Evolutionary conservation across 2,888 invertebrate species (phyloP), one percentile per base, ranked within the genome.

Genomic region (Sminthurides aquaticus): DNA sequence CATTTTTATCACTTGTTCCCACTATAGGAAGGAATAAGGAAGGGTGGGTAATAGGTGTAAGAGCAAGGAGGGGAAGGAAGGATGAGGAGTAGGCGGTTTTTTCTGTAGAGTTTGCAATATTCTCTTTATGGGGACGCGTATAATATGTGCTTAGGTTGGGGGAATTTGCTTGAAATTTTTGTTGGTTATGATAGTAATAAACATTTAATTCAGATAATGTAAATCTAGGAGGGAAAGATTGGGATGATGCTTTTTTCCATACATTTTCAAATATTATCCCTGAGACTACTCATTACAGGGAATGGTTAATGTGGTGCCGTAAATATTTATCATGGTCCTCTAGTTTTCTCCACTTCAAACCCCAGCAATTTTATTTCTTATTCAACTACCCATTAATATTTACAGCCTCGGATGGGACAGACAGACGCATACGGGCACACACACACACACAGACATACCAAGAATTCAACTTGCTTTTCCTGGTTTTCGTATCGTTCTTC

Each of bases 171-270:
- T 8, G 52, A 52, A 52, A 20, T 52, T 52, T 52, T n/a, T 22
- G 11, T 52, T 20, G 52, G 20, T 52, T 15, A 52, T 52, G 52
- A 20, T 52, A 52, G 52, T 52, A 8, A 52, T 52, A 52, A 52
- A 52, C 52, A 52, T 52, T 52, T 52, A 52, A 52, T 52, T 52
- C 52, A 52, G 11, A 52, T 52, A 52, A 52, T 52, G 52, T 22
- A 52, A 52, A 52, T 52, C 52, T 20, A 52, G 52, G 52, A 52
- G 5, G 22, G 52, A 52, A 52, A 52, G 20, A 52, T 52, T 22
- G 3, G 22, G 52, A 52, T 52, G 20, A 52, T 52, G 52, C 22
- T 52, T 52, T 52, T 52, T 20, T 52, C 18, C 52, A 5, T 15
- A 34, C 5, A 34, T 34, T 11, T 15, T 34, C 43, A 34, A 34